phyloP scores from a whole-genome alignment of 2,797 vertebrate species.

The Pipistrellus nathusii region DNA sequence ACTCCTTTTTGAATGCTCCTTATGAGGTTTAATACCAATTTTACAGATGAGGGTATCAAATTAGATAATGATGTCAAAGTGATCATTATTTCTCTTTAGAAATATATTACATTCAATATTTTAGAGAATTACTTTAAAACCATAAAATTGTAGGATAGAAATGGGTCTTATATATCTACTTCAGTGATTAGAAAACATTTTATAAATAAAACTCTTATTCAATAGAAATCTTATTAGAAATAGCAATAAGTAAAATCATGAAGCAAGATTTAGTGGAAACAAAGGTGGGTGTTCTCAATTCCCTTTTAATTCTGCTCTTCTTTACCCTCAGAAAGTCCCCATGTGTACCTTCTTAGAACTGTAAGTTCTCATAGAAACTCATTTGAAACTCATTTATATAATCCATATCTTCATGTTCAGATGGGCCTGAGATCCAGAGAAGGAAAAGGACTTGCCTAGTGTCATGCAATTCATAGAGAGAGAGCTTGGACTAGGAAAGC shows the following conservation, averaged over 20 bases:
- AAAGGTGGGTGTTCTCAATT: neutral
- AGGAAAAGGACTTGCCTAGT: neutral
- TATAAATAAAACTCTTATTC: neutral
- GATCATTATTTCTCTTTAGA: slow-evolving; percentile 5
- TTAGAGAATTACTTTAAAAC: slow-evolving; percentile 21
- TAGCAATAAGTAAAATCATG: neutral
- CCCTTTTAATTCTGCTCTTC: neutral
- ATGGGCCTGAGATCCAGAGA: neutral
- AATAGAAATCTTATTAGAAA: slow-evolving; percentile 29
- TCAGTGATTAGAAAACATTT: slow-evolving; percentile 25
- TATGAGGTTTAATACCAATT: neutral
- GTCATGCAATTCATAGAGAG: neutral
- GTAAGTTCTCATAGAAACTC: neutral
- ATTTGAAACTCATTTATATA: slow-evolving; percentile 52
- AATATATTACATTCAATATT: neutral
- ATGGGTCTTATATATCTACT: neutral
- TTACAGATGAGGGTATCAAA: slow-evolving; percentile 12
- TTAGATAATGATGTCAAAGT: slow-evolving; percentile 5
- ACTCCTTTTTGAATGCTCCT: neutral
- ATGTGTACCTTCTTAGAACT: neutral
- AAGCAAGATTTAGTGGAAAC: slow-evolving; percentile 18
- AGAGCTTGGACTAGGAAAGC: neutral
- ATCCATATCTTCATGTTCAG: neutral
- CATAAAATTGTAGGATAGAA: slow-evolving; percentile 7
- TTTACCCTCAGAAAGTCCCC: neutral